Evolutionary conservation across 2,113 vertebrate species (phyloP).

Genomic region (Perognathus longimembris): DNA sequence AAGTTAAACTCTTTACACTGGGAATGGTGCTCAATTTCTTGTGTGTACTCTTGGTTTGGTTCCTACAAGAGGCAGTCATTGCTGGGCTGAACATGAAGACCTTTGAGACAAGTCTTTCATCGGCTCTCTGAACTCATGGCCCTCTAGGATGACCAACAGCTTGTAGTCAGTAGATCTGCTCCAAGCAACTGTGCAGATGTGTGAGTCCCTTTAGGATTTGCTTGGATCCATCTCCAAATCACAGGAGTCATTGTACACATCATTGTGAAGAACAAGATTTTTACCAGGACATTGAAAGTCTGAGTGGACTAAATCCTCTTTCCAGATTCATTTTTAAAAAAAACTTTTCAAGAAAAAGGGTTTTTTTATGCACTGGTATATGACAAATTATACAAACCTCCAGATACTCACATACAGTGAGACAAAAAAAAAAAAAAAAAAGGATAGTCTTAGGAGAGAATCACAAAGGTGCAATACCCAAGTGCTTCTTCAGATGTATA

Average conservation of each 20-base stretch:
- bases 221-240: background rate
- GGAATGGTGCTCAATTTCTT: background rate
- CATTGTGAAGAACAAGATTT: background rate
- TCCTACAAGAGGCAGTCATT: background rate
- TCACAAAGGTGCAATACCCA: too few species aligned
- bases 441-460: too few species aligned
- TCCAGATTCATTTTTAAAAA: too few species aligned
- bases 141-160: background rate
- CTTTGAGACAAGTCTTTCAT: background rate
- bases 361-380: too few species aligned
- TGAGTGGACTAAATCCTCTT: background rate
- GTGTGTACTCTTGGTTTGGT: background rate
- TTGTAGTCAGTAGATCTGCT: background rate
- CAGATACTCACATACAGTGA: too few species aligned
- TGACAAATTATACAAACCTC: too few species aligned
- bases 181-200: background rate
- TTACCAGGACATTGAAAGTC: too few species aligned
- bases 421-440: too few species aligned
- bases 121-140: background rate
- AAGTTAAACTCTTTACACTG: background rate
- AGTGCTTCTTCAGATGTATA: too few species aligned
- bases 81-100: background rate
- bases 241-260: background rate
- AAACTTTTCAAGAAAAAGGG: too few species aligned
- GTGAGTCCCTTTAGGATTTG: background rate